A percentile compares a stretch with the other conserved stretches of the same genome.
These are phyloP conservation scores for Drosophila percnosoma DNA, from an alignment of 2,888 invertebrate species.

Conservation along the genomic window DNA sequence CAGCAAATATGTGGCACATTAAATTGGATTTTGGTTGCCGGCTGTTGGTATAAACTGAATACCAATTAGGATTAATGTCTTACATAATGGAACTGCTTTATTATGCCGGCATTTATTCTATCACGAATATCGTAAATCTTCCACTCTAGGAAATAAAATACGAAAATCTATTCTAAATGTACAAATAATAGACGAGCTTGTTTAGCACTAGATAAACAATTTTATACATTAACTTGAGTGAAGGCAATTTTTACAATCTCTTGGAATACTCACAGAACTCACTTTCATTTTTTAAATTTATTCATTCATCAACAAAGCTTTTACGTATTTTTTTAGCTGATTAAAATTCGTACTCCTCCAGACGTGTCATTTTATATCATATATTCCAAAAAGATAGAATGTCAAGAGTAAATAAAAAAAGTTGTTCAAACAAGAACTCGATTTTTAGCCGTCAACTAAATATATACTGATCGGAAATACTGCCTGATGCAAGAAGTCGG, in stretches of 20 bases:
- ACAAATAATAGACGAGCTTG: not conserved
- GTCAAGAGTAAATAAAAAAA: not conserved
- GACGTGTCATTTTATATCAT: not conserved
- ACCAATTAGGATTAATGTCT: constrained; percentile 38
- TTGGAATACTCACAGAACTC: not conserved
- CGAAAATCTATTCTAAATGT: not conserved
- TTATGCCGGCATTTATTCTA: constrained; percentile 15
- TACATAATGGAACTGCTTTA: constrained; percentile 37
- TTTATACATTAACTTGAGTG: not conserved
- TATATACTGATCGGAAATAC: not conserved
- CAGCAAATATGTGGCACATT: constrained; percentile 44
- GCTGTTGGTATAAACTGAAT: constrained; percentile 43
- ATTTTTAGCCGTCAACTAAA: not conserved
- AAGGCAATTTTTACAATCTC: not conserved
- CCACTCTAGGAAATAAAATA: constrained; percentile 15
- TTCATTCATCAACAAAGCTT: not conserved
- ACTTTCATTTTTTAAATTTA: not conserved
- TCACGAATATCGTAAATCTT: constrained; percentile 16
- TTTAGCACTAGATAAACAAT: not conserved
- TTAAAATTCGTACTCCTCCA: not conserved
- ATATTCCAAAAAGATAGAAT: not conserved
- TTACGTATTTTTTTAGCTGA: not conserved
- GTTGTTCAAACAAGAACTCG: not conserved
- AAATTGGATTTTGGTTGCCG: constrained; percentile 33
- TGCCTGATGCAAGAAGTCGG: not conserved